Evolutionary conservation across 2,797 vertebrate species (phyloP), one percentile per base, ranked within the genome.

Genomic region (Tokudaia muenninki): DNA sequence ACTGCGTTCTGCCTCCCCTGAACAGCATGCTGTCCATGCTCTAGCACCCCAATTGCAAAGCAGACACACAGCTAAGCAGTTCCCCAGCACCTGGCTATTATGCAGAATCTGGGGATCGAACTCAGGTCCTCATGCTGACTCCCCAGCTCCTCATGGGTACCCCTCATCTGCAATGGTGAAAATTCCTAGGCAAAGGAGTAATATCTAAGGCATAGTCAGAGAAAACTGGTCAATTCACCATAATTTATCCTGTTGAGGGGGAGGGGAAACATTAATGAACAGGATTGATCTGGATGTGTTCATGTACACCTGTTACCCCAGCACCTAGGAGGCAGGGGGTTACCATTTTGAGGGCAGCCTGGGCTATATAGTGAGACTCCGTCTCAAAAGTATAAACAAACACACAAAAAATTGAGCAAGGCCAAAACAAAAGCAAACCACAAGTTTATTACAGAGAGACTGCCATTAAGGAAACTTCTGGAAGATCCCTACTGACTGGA

Each of bases 401-500:
- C n/a, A 37, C 63, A 74, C 19, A 57, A 37, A 22, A 65, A 61
- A 22, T 65, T 22, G 29, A 61, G 44, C 47, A 4, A 78, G 52
- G 12, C 5, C 52, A 74, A 90, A 84, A 70, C 81, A 41, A 1
- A 77, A 86, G 47, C 13, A 82, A 94, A 59, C 17, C 19, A n/a
- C 57, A 74, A 67, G 37, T 81, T 87, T 72, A 50, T 81, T 59
- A 41, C 24, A 63, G 61, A 86, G 75, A 92, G 78, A 79, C 5
- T 22, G 7, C 88, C 24, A n/a, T 44, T 44, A 72, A 59, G 74
- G 74, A 61, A 86, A 78, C 63, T 61, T 84, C 52, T 81, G 50
- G 72, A 93, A 89, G 74, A n/a, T 83, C 41, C 41, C 86, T 92
- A 96, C 37, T 67, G 50, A 44, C 44, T 61, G 90, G 84, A 92